Conservation (phyloP, 2,888 invertebrate species). For the Trissolcus japonicus region DNA sequence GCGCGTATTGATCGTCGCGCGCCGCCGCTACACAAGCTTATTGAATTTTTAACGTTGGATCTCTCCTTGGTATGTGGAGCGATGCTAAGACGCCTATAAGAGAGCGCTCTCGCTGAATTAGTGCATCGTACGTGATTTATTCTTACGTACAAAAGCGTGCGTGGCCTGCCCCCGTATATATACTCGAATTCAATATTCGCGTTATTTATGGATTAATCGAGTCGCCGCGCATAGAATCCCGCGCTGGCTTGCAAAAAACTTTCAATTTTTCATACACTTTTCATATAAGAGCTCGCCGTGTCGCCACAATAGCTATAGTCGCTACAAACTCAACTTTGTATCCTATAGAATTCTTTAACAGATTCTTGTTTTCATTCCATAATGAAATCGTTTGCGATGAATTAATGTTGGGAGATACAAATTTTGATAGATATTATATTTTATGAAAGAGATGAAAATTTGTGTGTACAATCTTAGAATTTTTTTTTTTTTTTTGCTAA, state of each 20-base stretch:
- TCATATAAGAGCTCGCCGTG: conserved; percentile 28
- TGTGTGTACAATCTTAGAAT: no score
- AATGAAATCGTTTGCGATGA: no score
- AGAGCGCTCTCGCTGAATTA: conserved; percentile 29
- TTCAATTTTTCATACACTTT: conserved; percentile 39
- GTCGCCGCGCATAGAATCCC: conserved; percentile 31
- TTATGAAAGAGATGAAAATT: no score
- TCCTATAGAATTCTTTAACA: no score
- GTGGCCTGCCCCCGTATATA: conserved; percentile 12
- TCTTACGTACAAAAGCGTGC: conserved; percentile 23
- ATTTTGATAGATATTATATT: no score
- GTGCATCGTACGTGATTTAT: conserved; percentile 46
- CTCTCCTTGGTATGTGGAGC: conserved; percentile 27
- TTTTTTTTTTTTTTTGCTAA: no score
- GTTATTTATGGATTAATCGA: conserved; percentile 52
- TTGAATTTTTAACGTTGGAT: conserved; percentile 46
- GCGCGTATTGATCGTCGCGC: conserved; percentile 24
- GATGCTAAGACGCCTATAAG: conserved; percentile 34
- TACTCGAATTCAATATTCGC: conserved; percentile 47
- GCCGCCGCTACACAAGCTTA: conserved; percentile 7
- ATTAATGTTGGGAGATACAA: no score
- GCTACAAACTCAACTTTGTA: no score
- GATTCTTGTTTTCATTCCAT: no score
- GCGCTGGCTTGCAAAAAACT: conserved; percentile 31
- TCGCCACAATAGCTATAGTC: conserved; percentile 39